Conservation (phyloP, 2,888 invertebrate species). For the Troilus luridus region DNA sequence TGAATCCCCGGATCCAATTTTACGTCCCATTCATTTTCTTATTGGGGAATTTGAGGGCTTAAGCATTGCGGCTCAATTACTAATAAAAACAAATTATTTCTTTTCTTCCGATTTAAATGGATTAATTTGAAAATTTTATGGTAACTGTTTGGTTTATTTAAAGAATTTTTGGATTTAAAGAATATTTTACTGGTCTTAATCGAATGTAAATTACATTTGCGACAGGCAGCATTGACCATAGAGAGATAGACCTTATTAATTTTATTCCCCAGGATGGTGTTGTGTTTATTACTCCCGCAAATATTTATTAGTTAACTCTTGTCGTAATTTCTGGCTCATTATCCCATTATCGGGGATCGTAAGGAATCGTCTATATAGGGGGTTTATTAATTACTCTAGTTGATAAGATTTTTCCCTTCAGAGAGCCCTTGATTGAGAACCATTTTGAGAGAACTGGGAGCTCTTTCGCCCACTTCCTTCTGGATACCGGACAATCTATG, state of each 20-base stretch:
- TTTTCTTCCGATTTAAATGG: too few species aligned
- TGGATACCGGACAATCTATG: not conserved
- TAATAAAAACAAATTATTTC: too few species aligned
- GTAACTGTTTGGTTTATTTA: too few species aligned
- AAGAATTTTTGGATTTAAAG: too few species aligned
- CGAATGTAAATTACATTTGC: not conserved
- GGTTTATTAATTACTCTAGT: not conserved
- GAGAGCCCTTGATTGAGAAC: not conserved
- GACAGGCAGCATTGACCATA: not conserved
- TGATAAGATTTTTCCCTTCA: not conserved
- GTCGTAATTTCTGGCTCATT: not conserved
- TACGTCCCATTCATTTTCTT: too few species aligned
- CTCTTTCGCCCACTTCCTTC: constrained; percentile 1
- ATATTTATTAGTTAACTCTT: not conserved
- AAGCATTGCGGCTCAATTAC: too few species aligned
- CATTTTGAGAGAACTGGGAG: not conserved
- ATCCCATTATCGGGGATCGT: not conserved
- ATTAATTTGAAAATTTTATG: not conserved
- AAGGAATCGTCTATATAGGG: not conserved
- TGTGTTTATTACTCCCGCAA: not conserved
- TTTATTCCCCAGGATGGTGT: not conserved
- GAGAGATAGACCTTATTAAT: not conserved
- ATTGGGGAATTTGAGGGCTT: too few species aligned
- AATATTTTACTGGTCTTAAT: not conserved
- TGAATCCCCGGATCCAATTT: too few species aligned